Evolutionary conservation across 2,797 vertebrate species (phyloP).

Genomic region (Hephaestus fuliginosus): DNA sequence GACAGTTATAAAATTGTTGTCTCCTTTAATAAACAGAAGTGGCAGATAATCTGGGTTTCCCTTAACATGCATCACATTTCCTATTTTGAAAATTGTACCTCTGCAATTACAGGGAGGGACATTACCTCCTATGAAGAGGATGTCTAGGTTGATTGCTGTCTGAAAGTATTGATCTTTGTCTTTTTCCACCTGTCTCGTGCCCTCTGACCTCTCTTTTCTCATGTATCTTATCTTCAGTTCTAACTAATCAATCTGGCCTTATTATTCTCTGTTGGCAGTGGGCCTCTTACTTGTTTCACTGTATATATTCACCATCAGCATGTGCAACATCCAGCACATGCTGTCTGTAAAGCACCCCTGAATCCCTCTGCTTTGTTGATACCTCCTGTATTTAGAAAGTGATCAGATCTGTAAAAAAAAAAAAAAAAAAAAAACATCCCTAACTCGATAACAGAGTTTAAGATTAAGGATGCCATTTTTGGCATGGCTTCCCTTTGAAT

Average conservation of each 20-base stretch:
- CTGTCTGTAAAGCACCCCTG: not conserved
- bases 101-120: no score
- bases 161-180: slow-evolving; percentile 17
- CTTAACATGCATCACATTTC: no score
- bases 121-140: not conserved
- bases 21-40: no score
- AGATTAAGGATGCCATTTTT: slow-evolving; percentile 37
- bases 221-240: slow-evolving; percentile 7
- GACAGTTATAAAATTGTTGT: no score
- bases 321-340: not conserved
- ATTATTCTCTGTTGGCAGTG: not conserved
- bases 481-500: slow-evolving; percentile 30
- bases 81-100: no score
- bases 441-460: slow-evolving; percentile 28
- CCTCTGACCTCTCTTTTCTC: slow-evolving; percentile 18
- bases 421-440: slow-evolving; percentile 19
- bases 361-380: slow-evolving; percentile 2
- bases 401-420: slow-evolving; percentile 34
- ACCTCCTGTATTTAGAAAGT: slow-evolving; percentile 23
- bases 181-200: slow-evolving; percentile 6
- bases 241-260: not conserved
- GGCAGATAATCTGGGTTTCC: no score
- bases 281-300: slow-evolving; percentile 1
- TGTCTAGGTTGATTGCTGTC: not conserved
- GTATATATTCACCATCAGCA: slow-evolving; percentile 8